These are phyloP conservation scores for Pygoscelis adeliae DNA, from an alignment of 2,113 vertebrate genomes.

Conservation along the genomic window DNA sequence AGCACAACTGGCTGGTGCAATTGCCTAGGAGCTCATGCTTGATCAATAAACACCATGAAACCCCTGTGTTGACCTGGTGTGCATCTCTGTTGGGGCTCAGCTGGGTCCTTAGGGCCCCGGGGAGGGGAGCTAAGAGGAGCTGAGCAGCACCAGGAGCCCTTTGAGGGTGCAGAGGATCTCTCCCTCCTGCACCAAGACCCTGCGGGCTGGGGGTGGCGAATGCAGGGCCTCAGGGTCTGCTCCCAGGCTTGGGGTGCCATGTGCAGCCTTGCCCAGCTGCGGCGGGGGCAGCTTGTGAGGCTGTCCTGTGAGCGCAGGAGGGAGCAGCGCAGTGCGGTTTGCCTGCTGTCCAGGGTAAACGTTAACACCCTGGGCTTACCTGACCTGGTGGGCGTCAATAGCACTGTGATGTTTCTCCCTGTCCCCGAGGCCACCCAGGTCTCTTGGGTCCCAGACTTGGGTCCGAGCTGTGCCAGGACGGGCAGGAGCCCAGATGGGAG, in stretches of 20 bases:
- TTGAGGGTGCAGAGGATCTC: neutral
- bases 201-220: neutral
- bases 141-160: neutral
- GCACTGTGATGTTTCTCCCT: accelerated
- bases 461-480: neutral
- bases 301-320: accelerated
- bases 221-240: accelerated
- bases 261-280: neutral
- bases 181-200: neutral
- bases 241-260: no score
- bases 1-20: constrained; percentile 60
- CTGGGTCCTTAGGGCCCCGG: accelerated
- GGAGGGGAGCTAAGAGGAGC: neutral
- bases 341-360: accelerated
- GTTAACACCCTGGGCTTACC: no score
- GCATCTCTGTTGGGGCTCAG: neutral
- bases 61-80: neutral
- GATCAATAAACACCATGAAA: constrained; percentile 70
- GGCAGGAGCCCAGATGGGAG: neutral
- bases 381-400: no score
- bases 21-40: constrained; percentile 64
- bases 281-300: no score
- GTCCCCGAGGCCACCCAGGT: no score
- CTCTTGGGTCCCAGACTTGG: neutral
- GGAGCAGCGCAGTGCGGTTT: neutral